phyloP scores from a whole-genome alignment of 2,888 invertebrate species.

The Nesidiocoris tenuis region DNA sequence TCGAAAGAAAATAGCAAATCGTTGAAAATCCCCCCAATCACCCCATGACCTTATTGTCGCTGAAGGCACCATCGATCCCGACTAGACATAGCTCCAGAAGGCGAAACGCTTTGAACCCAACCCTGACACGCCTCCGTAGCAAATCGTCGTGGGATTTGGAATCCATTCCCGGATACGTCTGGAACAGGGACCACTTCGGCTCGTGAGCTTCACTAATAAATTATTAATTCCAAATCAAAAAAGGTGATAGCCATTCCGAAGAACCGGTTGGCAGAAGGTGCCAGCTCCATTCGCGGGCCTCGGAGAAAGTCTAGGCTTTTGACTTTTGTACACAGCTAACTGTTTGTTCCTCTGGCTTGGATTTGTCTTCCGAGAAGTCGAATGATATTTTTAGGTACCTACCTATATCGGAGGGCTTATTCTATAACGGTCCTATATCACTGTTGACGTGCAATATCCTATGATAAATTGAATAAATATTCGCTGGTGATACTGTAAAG shows the following conservation, averaged over 20 bases:
- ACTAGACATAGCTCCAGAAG: neutral
- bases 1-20: too few species aligned
- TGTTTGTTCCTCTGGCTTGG: too few species aligned
- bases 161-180: slow-evolving; percentile 28
- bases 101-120: neutral
- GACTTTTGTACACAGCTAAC: neutral
- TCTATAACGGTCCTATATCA: too few species aligned
- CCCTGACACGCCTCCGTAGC: neutral
- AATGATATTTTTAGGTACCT: too few species aligned
- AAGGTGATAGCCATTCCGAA: slow-evolving; percentile 29
- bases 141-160: slow-evolving; percentile 17
- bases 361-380: too few species aligned
- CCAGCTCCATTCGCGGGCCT: neutral
- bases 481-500: too few species aligned
- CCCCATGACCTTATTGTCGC: too few species aligned
- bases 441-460: too few species aligned
- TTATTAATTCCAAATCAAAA: slow-evolving; percentile 32
- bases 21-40: too few species aligned
- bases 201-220: slow-evolving; percentile 32
- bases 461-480: too few species aligned
- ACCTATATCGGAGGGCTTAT: too few species aligned
- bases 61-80: too few species aligned
- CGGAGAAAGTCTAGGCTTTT: slow-evolving; percentile 22
- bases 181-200: slow-evolving; percentile 14
- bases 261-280: slow-evolving; percentile 25